Evolutionary conservation across 2,113 vertebrate genomes (phyloP).

Genomic region (Menidia beryllina): DNA sequence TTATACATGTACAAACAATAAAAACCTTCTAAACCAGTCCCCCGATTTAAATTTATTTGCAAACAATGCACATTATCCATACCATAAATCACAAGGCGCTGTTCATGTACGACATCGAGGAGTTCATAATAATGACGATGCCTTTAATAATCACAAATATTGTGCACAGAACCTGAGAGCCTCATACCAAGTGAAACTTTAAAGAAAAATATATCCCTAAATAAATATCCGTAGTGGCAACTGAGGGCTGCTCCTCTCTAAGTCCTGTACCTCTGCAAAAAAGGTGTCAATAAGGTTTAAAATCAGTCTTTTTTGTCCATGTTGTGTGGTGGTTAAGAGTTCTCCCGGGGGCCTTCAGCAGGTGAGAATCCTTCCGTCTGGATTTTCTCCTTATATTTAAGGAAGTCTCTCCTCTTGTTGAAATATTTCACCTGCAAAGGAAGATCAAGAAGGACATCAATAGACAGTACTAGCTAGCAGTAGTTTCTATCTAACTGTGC

Average conservation of each 20-base stretch:
- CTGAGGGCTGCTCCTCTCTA: neutral
- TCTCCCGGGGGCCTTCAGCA: slow-evolving; percentile 74
- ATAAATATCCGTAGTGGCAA: slow-evolving; percentile 41
- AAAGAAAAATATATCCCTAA: slow-evolving; percentile 9
- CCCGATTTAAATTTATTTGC: slow-evolving; percentile 32
- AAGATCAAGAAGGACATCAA: neutral
- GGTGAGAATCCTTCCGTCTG: slow-evolving; percentile 84
- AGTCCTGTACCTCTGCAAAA: slow-evolving; percentile 8
- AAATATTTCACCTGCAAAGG: slow-evolving; percentile 92
- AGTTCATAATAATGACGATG: neutral
- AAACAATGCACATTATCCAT: neutral
- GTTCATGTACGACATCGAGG: neutral
- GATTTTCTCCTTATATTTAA: slow-evolving; percentile 93
- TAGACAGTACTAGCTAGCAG: neutral
- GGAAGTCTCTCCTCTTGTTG: slow-evolving; percentile 90
- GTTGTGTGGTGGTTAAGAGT: slow-evolving; percentile 45
- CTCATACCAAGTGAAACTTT: too few relatives aligned
- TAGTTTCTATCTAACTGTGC: neutral
- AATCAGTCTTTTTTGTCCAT: neutral
- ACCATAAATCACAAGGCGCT: neutral
- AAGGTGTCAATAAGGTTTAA: neutral
- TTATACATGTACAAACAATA: slow-evolving; percentile 52
- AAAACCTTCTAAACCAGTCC: slow-evolving; percentile 41
- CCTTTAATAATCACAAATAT: neutral
- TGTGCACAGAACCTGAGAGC: neutral